Evolutionary conservation across 1,140 invertebrate species (phyloP).

Genomic region (Zaprionus gabonicus): DNA sequence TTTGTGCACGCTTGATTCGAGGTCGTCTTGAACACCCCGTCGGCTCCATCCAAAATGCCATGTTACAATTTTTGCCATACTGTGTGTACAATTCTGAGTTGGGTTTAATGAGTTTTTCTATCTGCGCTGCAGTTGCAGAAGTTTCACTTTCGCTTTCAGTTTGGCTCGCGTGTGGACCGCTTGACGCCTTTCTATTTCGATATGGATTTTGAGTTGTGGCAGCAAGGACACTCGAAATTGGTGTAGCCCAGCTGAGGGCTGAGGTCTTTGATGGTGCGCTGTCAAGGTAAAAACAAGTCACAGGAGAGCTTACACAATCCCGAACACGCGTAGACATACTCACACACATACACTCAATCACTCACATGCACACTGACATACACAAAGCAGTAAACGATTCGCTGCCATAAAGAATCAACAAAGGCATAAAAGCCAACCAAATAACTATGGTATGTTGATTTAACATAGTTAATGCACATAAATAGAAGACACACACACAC

Average conservation of each 20-base stretch:
- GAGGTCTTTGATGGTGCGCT: slow-evolving; percentile 16
- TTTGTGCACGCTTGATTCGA: slow-evolving; percentile 39
- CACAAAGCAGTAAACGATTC: slow-evolving; percentile 50
- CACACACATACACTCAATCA: slow-evolving; percentile 6
- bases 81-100: slow-evolving; percentile 56
- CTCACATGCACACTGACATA: slow-evolving; percentile 2
- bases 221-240: slow-evolving; percentile 53
- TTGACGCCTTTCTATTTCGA: slow-evolving; percentile 52
- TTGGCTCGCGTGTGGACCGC: slow-evolving; percentile 45
- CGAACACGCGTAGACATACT: slow-evolving; percentile 13
- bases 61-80: slow-evolving; percentile 19
- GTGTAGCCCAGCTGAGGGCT: slow-evolving; percentile 19
- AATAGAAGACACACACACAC: slow-evolving; percentile 34
- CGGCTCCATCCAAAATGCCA: not conserved
- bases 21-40: slow-evolving; percentile 31
- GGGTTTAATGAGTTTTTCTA: slow-evolving; percentile 52
- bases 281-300: slow-evolving; percentile 20
- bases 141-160: slow-evolving; percentile 36
- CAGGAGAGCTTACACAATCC: not conserved
- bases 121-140: slow-evolving; percentile 69
- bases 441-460: slow-evolving; percentile 72
- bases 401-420: slow-evolving; percentile 63
- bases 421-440: slow-evolving; percentile 68
- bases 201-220: slow-evolving; percentile 47
- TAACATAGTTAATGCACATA: slow-evolving; percentile 76